phyloP scores from a whole-genome alignment of 2,888 invertebrate genomes.

The Morpho achilles region DNA sequence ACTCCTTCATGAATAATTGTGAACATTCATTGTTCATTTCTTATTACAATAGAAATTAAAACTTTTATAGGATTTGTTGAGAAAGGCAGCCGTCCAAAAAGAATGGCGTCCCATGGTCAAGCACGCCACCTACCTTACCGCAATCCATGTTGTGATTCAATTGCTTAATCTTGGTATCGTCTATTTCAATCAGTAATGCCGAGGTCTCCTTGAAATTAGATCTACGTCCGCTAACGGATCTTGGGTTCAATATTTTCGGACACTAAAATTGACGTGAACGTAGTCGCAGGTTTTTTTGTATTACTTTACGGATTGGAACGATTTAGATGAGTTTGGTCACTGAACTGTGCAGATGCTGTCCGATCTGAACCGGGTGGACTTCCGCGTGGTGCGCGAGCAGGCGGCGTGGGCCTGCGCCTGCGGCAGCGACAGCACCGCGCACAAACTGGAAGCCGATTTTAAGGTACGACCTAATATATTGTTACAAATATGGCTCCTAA shows the following conservation, averaged over 20 bases:
- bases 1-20: no score
- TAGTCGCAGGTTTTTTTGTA: no score
- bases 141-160: constrained; percentile 47
- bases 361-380: constrained; percentile 98
- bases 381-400: constrained; percentile 95
- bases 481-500: no score
- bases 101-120: no score
- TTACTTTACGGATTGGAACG: no score
- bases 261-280: no score
- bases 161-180: constrained; percentile 38
- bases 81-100: no score
- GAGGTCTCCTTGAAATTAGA: constrained; percentile 41
- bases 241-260: constrained; percentile 26
- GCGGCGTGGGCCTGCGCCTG: constrained; percentile 99
- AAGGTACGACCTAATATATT: constrained; percentile 59
- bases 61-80: no score
- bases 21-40: no score
- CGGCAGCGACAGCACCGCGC: constrained; percentile 88
- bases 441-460: constrained; percentile 94
- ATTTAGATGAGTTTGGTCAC: no score
- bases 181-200: constrained; percentile 1
- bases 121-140: no score
- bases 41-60: no score
- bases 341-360: constrained; percentile 87
- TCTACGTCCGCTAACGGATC: constrained; percentile 55